These are phyloP conservation scores for Nothocercus nigrocapillus DNA, from an alignment of 2,113 vertebrate species.

Conservation along the genomic window DNA sequence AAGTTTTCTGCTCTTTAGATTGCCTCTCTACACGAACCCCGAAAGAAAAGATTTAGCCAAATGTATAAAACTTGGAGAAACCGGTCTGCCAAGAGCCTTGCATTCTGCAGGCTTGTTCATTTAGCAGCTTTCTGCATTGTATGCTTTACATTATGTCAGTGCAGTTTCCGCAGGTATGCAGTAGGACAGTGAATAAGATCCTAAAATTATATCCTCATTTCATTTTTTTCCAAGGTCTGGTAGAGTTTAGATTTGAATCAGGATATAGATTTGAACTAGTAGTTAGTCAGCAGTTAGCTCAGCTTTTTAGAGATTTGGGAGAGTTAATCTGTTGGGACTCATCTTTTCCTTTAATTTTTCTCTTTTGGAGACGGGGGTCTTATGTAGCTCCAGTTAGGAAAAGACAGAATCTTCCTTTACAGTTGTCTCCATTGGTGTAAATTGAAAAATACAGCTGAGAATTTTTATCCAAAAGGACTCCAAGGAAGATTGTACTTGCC, in stretches of 20 bases:
- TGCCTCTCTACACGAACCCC: background rate
- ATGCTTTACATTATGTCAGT: background rate
- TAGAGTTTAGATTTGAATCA: background rate
- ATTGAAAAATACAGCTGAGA: background rate
- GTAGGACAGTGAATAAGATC: background rate
- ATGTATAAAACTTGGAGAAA: background rate
- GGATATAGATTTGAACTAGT: background rate
- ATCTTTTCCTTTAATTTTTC: background rate
- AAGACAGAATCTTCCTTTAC: background rate
- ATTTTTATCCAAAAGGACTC: background rate
- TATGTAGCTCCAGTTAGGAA: background rate
- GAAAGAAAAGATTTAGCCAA: background rate
- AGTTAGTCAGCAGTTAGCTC: background rate
- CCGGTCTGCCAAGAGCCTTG: background rate
- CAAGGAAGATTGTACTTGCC: background rate
- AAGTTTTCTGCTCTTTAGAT: background rate
- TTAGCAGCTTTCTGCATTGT: background rate
- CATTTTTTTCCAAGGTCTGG: background rate
- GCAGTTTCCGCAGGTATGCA: background rate
- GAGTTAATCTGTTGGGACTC: background rate
- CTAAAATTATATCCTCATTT: background rate
- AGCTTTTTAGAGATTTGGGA: background rate
- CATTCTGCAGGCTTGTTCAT: background rate
- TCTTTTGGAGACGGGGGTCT: background rate
- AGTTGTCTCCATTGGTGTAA: background rate